Percentiles rank a stretch among this genome's conserved stretches.
phyloP scores from a whole-genome alignment of 2,797 vertebrate genomes.

The Cirrhinus molitorella region DNA sequence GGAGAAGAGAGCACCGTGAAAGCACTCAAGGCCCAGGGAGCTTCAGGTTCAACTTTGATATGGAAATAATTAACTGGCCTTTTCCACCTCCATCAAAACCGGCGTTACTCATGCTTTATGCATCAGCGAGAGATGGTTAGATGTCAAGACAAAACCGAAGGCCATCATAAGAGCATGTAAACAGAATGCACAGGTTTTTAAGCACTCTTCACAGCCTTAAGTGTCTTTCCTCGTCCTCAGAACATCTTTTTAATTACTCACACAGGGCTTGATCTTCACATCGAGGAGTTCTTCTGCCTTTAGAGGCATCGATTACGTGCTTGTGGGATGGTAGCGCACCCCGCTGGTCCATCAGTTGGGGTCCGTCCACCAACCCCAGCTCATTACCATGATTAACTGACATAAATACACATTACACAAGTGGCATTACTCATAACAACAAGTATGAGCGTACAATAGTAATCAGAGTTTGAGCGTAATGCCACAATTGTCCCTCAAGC shows the following conservation, averaged over 20 bases:
- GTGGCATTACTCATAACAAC: neutral
- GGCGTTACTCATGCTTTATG: constrained; percentile 15
- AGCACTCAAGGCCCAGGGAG: constrained; percentile 47
- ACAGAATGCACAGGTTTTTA: constrained; percentile 28
- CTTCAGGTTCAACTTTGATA: constrained; percentile 48
- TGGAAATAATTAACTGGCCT: constrained; percentile 54
- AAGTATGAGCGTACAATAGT: neutral
- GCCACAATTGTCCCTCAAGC: neutral
- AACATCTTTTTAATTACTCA: constrained; percentile 39
- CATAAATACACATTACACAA: constrained; percentile 17
- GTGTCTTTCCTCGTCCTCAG: constrained; percentile 10
- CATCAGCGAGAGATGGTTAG: neutral
- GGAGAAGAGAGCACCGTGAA: constrained; percentile 29
- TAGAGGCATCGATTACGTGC: neutral
- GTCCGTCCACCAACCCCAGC: neutral
- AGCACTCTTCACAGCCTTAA: constrained; percentile 23
- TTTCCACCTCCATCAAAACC: constrained; percentile 29
- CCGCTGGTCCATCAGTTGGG: neutral
- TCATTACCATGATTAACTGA: neutral
- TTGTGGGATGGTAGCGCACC: constrained; percentile 2
- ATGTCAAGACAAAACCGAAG: neutral
- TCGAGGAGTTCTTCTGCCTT: constrained; percentile 53
- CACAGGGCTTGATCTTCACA: constrained; percentile 49
- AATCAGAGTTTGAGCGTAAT: constrained; percentile 1
- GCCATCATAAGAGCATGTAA: constrained; percentile 7